Percentiles rank a stretch among this genome's conserved stretches.
phyloP scores from a whole-genome alignment of 35 echinoderm and acorn worm species.

The Ophioderma brevispina region DNA sequence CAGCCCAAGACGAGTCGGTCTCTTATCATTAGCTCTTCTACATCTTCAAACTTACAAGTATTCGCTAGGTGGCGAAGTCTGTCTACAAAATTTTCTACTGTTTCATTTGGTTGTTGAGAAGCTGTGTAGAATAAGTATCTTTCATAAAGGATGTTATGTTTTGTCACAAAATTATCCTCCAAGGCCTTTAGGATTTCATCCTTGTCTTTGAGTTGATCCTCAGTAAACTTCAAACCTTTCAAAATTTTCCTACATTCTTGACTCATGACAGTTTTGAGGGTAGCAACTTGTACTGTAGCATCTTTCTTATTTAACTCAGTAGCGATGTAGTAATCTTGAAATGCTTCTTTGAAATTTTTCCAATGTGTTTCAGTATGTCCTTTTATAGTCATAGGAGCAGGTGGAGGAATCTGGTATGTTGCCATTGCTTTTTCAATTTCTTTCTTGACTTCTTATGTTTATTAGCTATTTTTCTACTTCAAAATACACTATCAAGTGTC shows the following conservation, averaged over 20 bases:
- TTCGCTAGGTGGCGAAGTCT: slow-evolving; percentile 23
- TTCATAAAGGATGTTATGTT: slow-evolving; percentile 53
- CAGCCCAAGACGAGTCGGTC: slow-evolving; percentile 55
- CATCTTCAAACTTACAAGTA: slow-evolving; percentile 30
- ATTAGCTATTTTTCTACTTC: too few relatives aligned
- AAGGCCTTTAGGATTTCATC: background rate
- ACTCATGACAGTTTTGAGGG: slow-evolving; percentile 29
- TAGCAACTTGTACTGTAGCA: slow-evolving; percentile 20
- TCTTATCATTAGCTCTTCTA: background rate
- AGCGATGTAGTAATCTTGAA: background rate
- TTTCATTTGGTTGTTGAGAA: background rate
- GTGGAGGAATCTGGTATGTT: background rate
- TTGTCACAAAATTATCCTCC: slow-evolving; percentile 11
- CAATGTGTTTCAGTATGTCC: slow-evolving; percentile 33
- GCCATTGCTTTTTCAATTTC: too few relatives aligned
- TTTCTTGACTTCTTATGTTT: too few relatives aligned
- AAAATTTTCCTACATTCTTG: slow-evolving; percentile 29
- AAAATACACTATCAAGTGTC: too few relatives aligned
- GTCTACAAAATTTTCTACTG: slow-evolving; percentile 15
- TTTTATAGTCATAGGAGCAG: slow-evolving; percentile 8
- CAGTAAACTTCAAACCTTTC: slow-evolving; percentile 2
- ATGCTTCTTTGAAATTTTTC: slow-evolving; percentile 4
- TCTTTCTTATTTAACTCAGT: slow-evolving; percentile 32
- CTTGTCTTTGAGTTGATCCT: slow-evolving; percentile 1
- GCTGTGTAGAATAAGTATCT: slow-evolving; percentile 31